Percentiles rank a stretch among this genome's conserved stretches.
Conservation (phyloP, 2,797 vertebrate species). For the Zenarchopterus dispar region DNA sequence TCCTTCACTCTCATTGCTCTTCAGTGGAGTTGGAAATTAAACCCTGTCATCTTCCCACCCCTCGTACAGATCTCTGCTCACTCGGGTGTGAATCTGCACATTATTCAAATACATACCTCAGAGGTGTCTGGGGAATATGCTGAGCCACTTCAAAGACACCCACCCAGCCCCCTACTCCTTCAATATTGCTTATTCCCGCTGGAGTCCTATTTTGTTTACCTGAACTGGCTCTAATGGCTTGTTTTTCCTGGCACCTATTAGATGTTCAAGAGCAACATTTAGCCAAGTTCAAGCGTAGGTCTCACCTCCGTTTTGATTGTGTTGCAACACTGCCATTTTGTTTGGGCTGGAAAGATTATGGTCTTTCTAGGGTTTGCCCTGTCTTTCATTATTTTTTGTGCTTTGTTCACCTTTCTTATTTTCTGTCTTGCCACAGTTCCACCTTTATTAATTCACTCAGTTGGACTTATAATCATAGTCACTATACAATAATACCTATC, state of each 20-base stretch:
- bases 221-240: conserved; percentile 80
- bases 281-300: conserved; percentile 69
- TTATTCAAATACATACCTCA: conserved; percentile 83
- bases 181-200: conserved; percentile 71
- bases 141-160: conserved; percentile 79
- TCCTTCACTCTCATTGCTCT: conserved; percentile 42
- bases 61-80: conserved; percentile 73
- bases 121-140: conserved; percentile 76
- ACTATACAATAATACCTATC: conserved; percentile 1
- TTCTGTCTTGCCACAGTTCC: background rate
- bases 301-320: conserved; percentile 56
- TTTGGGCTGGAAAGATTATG: conserved; percentile 21
- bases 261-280: conserved; percentile 68
- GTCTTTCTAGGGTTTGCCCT: conserved; percentile 25
- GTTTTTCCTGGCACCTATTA: conserved; percentile 68
- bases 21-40: conserved; percentile 76
- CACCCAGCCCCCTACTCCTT: conserved; percentile 49
- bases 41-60: conserved; percentile 78
- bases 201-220: conserved; percentile 83
- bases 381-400: conserved; percentile 20
- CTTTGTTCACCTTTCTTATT: conserved; percentile 3
- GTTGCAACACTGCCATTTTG: conserved; percentile 22
- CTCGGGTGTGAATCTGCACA: conserved; percentile 77
- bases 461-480: conserved; percentile 20
- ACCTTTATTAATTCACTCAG: conserved; percentile 15